A percentile compares a stretch with the other conserved stretches of the same genome.
Evolutionary conservation across 1,140 invertebrate genomes (phyloP).

Genomic region (Drosophila novamexicana): DNA sequence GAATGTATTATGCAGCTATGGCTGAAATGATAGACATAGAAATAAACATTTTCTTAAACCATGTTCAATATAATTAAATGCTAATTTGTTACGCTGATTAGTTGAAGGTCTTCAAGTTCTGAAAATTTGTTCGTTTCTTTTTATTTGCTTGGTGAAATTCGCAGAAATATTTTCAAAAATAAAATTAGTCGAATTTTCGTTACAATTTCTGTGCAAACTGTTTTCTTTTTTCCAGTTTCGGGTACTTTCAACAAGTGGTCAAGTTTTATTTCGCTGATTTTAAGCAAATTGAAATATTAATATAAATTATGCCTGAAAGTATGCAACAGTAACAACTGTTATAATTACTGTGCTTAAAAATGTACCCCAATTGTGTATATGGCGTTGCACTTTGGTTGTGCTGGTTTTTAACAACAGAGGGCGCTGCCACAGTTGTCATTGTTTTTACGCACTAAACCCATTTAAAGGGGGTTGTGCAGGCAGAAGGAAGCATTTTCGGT

Average conservation of each 20-base stretch:
- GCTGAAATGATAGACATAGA: not conserved
- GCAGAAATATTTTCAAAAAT: not conserved
- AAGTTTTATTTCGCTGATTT: not conserved
- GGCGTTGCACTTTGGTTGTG: not conserved
- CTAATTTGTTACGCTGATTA: conserved; percentile 7
- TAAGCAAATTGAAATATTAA: not conserved
- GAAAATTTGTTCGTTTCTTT: not conserved
- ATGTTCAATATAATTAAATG: conserved; percentile 3
- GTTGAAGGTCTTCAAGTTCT: not conserved
- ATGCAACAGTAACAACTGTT: conserved; percentile 2
- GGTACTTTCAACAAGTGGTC: no score
- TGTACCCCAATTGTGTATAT: not conserved
- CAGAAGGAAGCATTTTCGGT: no score
- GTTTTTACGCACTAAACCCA: no score
- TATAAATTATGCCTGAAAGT: conserved; percentile 2
- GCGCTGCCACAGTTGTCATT: not conserved
- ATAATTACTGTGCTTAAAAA: not conserved
- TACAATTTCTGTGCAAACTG: no score
- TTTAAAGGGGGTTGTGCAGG: no score
- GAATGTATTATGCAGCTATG: not conserved
- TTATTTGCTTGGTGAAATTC: not conserved
- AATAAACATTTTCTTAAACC: not conserved
- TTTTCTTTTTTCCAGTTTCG: no score
- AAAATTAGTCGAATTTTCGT: no score
- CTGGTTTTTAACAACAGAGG: not conserved